phyloP scores from a whole-genome alignment of 2,113 vertebrate genomes.

The Lepus timidus region DNA sequence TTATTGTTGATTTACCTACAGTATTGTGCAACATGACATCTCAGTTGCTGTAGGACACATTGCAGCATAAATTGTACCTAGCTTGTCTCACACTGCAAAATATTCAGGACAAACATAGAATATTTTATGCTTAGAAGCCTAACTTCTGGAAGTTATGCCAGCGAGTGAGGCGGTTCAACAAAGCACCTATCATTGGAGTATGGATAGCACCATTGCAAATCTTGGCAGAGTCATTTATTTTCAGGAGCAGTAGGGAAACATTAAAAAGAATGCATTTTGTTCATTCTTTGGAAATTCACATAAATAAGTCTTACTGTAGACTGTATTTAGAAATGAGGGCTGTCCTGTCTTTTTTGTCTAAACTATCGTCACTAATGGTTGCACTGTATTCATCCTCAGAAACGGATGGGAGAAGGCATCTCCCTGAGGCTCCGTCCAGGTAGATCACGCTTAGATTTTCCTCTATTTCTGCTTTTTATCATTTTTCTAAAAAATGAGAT shows the following conservation, averaged over 20 bases:
- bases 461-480: conserved; percentile 37
- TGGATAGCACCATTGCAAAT: conserved; percentile 63
- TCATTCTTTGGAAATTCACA: conserved; percentile 68
- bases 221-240: conserved; percentile 78
- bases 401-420: conserved; percentile 6
- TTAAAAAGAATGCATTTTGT: conserved; percentile 73
- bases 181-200: conserved; percentile 70
- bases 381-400: conserved; percentile 34
- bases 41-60: conserved; percentile 72
- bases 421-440: conserved; percentile 22
- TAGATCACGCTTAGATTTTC: conserved; percentile 56
- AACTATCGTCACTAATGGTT: conserved; percentile 57
- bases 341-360: background rate
- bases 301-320: conserved; percentile 69
- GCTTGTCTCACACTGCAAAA: conserved; percentile 62
- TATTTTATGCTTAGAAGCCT: conserved; percentile 79
- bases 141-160: conserved; percentile 80
- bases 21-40: conserved; percentile 41
- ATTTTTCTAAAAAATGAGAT: conserved; percentile 43
- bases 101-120: conserved; percentile 80
- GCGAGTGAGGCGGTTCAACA: conserved; percentile 77
- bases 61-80: conserved; percentile 63
- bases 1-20: conserved; percentile 70
- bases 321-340: conserved; percentile 51
- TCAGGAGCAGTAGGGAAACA: conserved; percentile 55